phyloP scores from a whole-genome alignment of 2,888 invertebrate species.

The Cosmia trapezina region DNA sequence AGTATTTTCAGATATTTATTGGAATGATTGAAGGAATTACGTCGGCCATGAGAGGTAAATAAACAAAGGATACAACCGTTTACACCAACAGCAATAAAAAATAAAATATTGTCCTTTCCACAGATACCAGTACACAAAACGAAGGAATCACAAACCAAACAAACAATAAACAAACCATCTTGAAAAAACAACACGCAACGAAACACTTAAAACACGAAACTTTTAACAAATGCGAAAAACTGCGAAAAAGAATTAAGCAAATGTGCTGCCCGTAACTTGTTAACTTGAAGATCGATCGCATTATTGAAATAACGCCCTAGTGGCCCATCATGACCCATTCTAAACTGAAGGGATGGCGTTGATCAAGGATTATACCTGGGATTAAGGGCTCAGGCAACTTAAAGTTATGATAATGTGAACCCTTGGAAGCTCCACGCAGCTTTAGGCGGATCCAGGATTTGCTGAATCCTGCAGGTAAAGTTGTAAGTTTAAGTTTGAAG shows the following conservation, averaged over 20 bases:
- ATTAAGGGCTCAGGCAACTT: slow-evolving; percentile 79
- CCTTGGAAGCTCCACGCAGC: slow-evolving; percentile 70
- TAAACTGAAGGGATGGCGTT: slow-evolving; percentile 57
- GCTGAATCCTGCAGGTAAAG: slow-evolving; percentile 67
- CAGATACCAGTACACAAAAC: slow-evolving; percentile 4
- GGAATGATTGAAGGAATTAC: neutral
- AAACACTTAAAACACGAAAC: slow-evolving; percentile 18
- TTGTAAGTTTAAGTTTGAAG: slow-evolving; percentile 57
- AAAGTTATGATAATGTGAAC: slow-evolving; percentile 88
- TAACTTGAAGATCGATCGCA: slow-evolving; percentile 57
- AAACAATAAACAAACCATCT: slow-evolving; percentile 11
- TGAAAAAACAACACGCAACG: slow-evolving; percentile 27
- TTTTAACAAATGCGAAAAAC: slow-evolving; percentile 31
- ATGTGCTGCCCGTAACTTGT: slow-evolving; percentile 17
- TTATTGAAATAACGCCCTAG: slow-evolving; percentile 62
- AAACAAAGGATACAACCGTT: slow-evolving; percentile 6
- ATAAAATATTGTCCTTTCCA: neutral
- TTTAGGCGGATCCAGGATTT: slow-evolving; percentile 70
- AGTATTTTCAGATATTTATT: slow-evolving; percentile 16
- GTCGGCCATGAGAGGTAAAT: neutral
- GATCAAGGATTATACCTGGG: slow-evolving; percentile 79
- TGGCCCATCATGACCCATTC: slow-evolving; percentile 32
- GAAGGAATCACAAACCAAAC: neutral
- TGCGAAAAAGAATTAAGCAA: slow-evolving; percentile 34
- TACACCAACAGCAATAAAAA: neutral